Evolutionary conservation across 2,888 invertebrate genomes (phyloP), one percentile per base, ranked within the genome.

Genomic region (Horisme vitalbata): DNA sequence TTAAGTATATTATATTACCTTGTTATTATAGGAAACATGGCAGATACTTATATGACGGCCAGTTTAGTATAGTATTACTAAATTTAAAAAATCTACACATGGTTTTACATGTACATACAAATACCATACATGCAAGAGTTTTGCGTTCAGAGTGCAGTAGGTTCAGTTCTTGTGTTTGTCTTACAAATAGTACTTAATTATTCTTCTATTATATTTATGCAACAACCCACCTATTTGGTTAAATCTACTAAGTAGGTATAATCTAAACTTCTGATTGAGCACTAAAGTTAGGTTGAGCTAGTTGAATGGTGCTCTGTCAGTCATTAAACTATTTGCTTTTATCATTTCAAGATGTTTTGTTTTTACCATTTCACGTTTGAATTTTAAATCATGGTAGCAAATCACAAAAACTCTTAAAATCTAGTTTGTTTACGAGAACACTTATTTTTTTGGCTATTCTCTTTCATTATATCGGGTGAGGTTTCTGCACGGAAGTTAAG

Each of bases 21-120:
- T 88, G 89, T 90, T 90, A 88, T 90, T 46, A 83, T 87, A 89
- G 84, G 79, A 81, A 91, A 91, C 90, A 90, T 91, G 92, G 91
- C 92, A 88, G 90, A 91, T 91, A 91, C 91, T 92, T 92, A 91
- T 91, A 90, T 81, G 87, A 92, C 87, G 93, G 93, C 93, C 93
- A 93, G 93, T 93, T 93, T 92, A 91, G 91, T 82, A 89, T 92
- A 92, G 91, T 91, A 91, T 92, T 92, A 92, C 91, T 91, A 91
- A 90, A 89, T 87, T n/a, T 84, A 81, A 48, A 90, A 79, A 78
- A 83, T 83, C 86, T 81, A 88, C 84, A 85, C 88, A 88, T 88
- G 88, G 87, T 88, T 88, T 88, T 88, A 89, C 88, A 89, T 89
- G 89, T 89, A 89, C 79, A 88, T 81, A 75, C 72, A 71, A 78